Base-by-base conservation (phyloP, 2,113 vertebrate genomes). In the Bubo scandiacus region DNA sequence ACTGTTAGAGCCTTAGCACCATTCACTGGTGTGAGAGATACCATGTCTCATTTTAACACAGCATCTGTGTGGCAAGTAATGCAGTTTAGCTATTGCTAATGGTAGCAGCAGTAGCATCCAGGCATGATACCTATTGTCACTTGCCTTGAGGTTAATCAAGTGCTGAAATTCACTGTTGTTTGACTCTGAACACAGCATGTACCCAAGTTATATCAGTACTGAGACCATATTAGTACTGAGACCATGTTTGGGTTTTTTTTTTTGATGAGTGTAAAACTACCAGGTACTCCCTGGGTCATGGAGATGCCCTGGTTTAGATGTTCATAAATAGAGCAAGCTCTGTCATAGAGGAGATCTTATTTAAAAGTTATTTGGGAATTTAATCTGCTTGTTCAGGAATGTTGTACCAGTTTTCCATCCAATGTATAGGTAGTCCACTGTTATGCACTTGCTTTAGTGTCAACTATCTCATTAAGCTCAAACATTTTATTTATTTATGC, bases 1-100 rank as follows among this genome's bases (percentile, higher is more conserved):
- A 38, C 70, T 49, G 58, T 73, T 75, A 78, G 57, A 80, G 43
- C 93, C 86, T 80, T 88, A 88, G 22, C 74, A 73, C 63, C 43
- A 40, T 75, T 95, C 45, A 12, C 10, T 90, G 40, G 30, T 83
- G 63, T 77, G 58, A 92, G 85, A 61, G 88, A 80, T 92, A 94
- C 36, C 34, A 12, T 29, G 34, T 82, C 86, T 93, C 75, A 92
- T 86, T 93, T 93, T 90, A 93, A 90, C 66, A 49, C 57, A 49
- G 67, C 81, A 82, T 90, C 74, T 93, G 85, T 88, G 82, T 80
- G 86, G 52, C 57, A 90, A 93, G 70, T 9, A 72, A 20, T 19
- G 23, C 32, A 90, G 71, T 27, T 82, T 58, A 86, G 75, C 86
- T 96, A 62, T 36, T 90, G 66, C 49, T 90, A 94, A 90, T 88